Evolutionary conservation across 2,888 invertebrate genomes (phyloP), one percentile per base, ranked within the genome.

Genomic region (Parthenolecanium corni): DNA sequence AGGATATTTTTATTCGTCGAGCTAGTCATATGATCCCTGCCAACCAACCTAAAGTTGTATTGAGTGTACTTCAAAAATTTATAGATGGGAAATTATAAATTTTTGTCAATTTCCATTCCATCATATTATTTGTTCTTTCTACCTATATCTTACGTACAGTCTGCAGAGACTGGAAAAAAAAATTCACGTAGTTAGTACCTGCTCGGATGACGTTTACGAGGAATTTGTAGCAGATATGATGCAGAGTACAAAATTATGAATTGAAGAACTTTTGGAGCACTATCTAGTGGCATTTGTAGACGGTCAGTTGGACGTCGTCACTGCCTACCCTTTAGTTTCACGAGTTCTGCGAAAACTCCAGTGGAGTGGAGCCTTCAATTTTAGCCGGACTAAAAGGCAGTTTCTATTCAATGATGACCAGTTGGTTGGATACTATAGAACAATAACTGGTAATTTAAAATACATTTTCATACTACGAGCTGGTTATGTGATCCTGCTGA

Each of bases 301-400:
- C 71, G 94, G 94, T 0, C 93, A 94, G 71, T 72, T 94, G 66
- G 94, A 94, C 72, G 85, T 94, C 14, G 89, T 92, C 66, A 87
- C 91, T 0, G 89, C 90, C 0, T 89, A 89, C 74, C 89, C 91
- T 0, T 71, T 89, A 52, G 91, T 91, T 0, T 79, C 85, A 18
- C 86, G 85, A 71, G 91, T 86, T 72, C 74, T 94, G 25, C 77
- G 79, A 67, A 78, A 82, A 56, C 75, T 90, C 1, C 78, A 83
- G 49, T 91, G 89, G 75, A 78, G 76, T 24, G 82, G 79, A 1
- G 76, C 82, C 0, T 78, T 77, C 3, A 76, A 79, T 1, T 90
- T 87, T 72, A 81, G 80, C 69, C 76, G 74, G 1, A 83, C 86
- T 0, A 75, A 76, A 14, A 44, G 44, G 18, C 4, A 44, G 4